Evolutionary conservation across 2,797 vertebrate species (phyloP), one percentile per base, ranked within the genome.

Genomic region (Florisuga fusca): DNA sequence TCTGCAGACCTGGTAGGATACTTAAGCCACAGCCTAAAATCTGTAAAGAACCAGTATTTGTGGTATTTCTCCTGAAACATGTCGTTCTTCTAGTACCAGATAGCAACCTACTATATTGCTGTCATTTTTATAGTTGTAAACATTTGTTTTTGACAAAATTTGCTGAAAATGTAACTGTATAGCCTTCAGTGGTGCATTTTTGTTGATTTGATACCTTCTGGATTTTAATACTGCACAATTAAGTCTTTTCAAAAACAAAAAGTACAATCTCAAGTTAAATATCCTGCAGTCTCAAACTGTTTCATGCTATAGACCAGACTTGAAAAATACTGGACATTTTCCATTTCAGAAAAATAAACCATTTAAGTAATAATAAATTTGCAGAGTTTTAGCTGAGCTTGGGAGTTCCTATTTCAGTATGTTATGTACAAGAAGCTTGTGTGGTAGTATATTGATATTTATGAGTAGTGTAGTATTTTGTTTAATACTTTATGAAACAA

Each of bases 41-140:
- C 8, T 6, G 4, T 64, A 72, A 81, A 75, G 48, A 77, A 66
- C 38, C 21, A 51, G 10, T 91, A 84, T 59, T 91, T 57, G 31
- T 87, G n/a, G 29, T 89, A 64, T 64, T 96, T 93, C 43, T 91
- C 13, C n/a, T 69, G 58, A 84, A 94, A 79, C 22, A 15, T 45
- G 15, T 78, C 87, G 38, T 84, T 92, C 34, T n/a, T 95, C 25
- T 25, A 63, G 48, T n/a, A 62, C 82, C 63, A 79, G 57, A 55
- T 16, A 84, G 58, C 27, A 88, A 9, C n/a, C 34, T 83, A 31
- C 68, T 74, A 7, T 36, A 29, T 13, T 79, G 34, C 18, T 73
- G 33, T 58, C 38, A 41, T 41, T 41, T 41, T 41, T 41, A 41
- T 41, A 41, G 38, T 41, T 41, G 38, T 41, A 41, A 41, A 41